Conservation (phyloP, 2,888 invertebrate species). For the Palloptera scutellata region DNA sequence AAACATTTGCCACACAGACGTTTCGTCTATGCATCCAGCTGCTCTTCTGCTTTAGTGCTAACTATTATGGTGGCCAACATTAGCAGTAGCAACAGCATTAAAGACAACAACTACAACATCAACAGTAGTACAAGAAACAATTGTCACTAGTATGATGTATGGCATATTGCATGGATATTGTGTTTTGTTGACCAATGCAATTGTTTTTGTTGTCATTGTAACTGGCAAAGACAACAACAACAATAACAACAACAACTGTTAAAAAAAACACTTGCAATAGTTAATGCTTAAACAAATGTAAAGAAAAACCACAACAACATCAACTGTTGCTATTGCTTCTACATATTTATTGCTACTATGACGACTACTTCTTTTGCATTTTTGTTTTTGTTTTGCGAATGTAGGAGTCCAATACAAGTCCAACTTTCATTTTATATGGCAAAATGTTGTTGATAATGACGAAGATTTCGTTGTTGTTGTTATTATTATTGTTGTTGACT, state of each 20-base stretch:
- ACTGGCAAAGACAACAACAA: not conserved
- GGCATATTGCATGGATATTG: slow-evolving; percentile 23
- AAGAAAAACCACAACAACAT: slow-evolving; percentile 1
- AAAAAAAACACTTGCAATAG: not conserved
- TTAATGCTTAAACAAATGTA: slow-evolving; percentile 5
- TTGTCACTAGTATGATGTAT: slow-evolving; percentile 22
- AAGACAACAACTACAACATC: slow-evolving; percentile 2
- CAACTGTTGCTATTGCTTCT: slow-evolving; percentile 3
- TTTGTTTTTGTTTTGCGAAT: slow-evolving; percentile 42
- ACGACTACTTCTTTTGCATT: slow-evolving; percentile 1
- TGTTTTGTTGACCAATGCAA: slow-evolving; percentile 37
- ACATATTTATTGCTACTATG: not conserved
- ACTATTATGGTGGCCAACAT: not conserved
- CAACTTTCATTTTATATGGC: slow-evolving; percentile 62
- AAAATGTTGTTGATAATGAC: not conserved
- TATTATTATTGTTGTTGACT: too few species aligned
- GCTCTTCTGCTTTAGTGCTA: too few species aligned
- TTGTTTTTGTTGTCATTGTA: slow-evolving; percentile 14
- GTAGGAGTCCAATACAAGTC: slow-evolving; percentile 48
- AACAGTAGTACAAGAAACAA: slow-evolving; percentile 5
- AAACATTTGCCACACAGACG: slow-evolving; percentile 1
- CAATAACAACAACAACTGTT: slow-evolving; percentile 29
- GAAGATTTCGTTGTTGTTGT: too few species aligned
- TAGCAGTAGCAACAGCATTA: not conserved
- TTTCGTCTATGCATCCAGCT: not conserved